Evolutionary conservation across 1,140 invertebrate genomes (phyloP).

Genomic region (Solen grandis): DNA sequence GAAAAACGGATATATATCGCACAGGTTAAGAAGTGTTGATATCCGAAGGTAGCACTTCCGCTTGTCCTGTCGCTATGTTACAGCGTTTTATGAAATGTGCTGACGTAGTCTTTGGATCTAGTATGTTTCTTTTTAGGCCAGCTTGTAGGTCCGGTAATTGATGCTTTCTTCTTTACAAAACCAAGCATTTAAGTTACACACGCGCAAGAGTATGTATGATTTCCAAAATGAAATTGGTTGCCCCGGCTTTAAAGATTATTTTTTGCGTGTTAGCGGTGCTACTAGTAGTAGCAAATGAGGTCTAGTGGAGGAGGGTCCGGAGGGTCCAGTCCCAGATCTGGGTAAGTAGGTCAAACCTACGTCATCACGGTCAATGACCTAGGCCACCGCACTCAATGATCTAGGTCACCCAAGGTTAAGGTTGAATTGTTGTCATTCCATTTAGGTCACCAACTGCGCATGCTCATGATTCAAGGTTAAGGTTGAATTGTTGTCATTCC

Average conservation of each 20-base stretch:
- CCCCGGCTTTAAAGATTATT: slow-evolving; percentile 30
- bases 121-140: slow-evolving; percentile 53
- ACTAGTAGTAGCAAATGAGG: too few species aligned
- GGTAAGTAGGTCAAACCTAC: too few species aligned
- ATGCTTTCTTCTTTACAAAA: slow-evolving; percentile 37
- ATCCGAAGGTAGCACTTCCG: slow-evolving; percentile 25
- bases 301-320: too few species aligned
- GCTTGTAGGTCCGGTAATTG: slow-evolving; percentile 28
- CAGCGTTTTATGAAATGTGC: slow-evolving; percentile 16
- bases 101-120: slow-evolving; percentile 21
- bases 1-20: slow-evolving; percentile 54
- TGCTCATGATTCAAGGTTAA: too few species aligned
- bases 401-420: too few species aligned
- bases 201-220: slow-evolving; percentile 34
- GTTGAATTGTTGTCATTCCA: too few species aligned
- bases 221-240: slow-evolving; percentile 5
- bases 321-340: too few species aligned
- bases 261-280: slow-evolving; percentile 46
- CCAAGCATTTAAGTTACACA: slow-evolving; percentile 55
- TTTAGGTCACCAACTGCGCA: too few species aligned
- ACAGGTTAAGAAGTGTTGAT: slow-evolving; percentile 53
- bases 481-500: too few species aligned
- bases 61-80: slow-evolving; percentile 45
- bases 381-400: too few species aligned
- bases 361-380: too few species aligned